Evolutionary conservation across 2,113 vertebrate species (phyloP), one percentile per base, ranked within the genome.

Genomic region (Elaphurus davidianus): DNA sequence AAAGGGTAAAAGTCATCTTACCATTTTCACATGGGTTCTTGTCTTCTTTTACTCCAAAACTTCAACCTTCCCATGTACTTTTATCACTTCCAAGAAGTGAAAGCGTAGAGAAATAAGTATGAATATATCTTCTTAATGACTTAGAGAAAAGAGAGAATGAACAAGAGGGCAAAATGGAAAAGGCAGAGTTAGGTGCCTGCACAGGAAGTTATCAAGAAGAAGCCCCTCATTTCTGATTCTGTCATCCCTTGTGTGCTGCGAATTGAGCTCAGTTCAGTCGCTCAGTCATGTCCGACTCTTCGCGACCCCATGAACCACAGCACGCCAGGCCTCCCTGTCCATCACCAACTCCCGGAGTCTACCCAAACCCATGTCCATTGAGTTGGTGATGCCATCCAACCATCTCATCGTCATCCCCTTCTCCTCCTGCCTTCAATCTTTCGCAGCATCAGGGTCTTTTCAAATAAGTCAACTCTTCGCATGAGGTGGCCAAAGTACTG

Each of bases 51-150:
- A 89, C 4, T 1, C 52, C 23, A n/a, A 57, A 47, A 59, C 40
- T 6, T 50, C 43, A 91, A 82, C 33, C 71, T 97, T 62, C 27
- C 52, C 27, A 9, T 64, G 40, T 91, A 84, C 2, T 23, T 62
- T 97, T 96, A 57, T 62, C 45, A 27, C 17, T 96, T 97, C 11
- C 16, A 16, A 81, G 54, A 45, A 96, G 67, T 74, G 36, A 97
- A 57, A 45, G 52, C 71, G 55, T 85, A 30, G 55, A 96, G 74
- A 89, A 23, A 54, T 92, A 92, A 97, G 91, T 60, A 50, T 64
- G 47, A 64, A 74, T 62, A 40, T 59, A 96, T 90, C 40, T 95
- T 52, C 55, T n/a, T 45, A 71, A 50, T 91, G 96, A 13, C 36
- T 97, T 86, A 43, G 13, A 82, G 83, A 90, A 85, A 81, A 59